A percentile compares a stretch with the other conserved stretches of the same genome.
Conservation (phyloP, 2,113 vertebrate genomes). For the Nesogale talazaci region DNA sequence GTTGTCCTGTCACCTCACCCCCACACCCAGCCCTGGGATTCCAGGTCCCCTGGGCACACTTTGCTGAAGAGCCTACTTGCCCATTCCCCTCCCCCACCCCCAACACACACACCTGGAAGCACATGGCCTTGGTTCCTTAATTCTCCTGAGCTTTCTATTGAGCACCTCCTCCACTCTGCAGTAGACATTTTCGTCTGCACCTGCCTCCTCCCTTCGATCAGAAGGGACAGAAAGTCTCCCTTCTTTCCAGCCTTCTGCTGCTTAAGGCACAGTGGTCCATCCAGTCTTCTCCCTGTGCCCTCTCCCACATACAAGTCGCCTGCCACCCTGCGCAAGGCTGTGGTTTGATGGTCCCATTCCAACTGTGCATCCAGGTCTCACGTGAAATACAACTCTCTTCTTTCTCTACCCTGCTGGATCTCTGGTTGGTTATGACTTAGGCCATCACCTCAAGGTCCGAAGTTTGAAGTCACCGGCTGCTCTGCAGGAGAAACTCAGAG, state of each 20-base stretch:
- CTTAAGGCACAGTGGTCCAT: not conserved
- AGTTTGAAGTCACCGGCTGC: too few species aligned
- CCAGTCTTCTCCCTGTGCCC: too few species aligned
- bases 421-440: too few species aligned
- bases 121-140: not conserved
- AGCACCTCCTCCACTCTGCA: not conserved
- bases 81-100: too few species aligned
- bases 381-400: not conserved
- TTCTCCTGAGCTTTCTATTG: not conserved
- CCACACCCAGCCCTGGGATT: not conserved
- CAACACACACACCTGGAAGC: too few species aligned
- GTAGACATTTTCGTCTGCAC: not conserved
- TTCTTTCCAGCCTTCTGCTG: not conserved
- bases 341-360: not conserved
- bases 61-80: not conserved
- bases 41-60: not conserved
- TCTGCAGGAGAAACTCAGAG: too few species aligned
- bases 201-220: not conserved
- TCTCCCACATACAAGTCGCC: too few species aligned
- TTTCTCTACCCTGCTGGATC: not conserved
- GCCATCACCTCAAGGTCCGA: too few species aligned
- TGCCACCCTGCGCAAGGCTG: too few species aligned
- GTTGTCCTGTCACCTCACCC: not conserved
- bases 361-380: not conserved
- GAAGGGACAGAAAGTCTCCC: not conserved